Evolutionary conservation across 2,113 vertebrate species (phyloP).

Genomic region (Helogale parvula): DNA sequence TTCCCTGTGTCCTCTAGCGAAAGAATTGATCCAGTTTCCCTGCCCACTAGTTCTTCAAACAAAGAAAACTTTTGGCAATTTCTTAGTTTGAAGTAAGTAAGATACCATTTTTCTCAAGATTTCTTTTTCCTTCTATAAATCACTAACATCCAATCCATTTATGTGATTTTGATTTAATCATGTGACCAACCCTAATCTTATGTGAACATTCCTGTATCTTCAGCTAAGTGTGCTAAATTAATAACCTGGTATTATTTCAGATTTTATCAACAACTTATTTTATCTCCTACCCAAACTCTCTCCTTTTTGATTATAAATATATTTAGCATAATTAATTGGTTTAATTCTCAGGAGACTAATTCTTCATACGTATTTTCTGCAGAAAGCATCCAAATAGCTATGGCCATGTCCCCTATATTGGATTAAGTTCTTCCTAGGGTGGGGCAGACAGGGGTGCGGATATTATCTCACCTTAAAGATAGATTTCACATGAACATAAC

Average conservation of each 20-base stretch:
- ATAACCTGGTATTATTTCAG: constrained; percentile 11
- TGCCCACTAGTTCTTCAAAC: not conserved
- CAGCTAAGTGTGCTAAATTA: not conserved
- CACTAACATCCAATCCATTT: not conserved
- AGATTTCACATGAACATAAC: constrained; percentile 77
- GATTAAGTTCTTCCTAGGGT: not conserved
- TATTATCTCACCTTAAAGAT: constrained; percentile 85
- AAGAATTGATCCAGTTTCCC: not conserved
- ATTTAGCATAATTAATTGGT: not conserved
- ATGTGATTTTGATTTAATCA: not conserved
- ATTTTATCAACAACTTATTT: not conserved
- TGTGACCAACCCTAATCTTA: not conserved
- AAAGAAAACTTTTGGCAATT: not conserved
- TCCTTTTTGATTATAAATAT: not conserved
- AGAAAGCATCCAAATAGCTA: not conserved
- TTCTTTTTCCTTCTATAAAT: not conserved
- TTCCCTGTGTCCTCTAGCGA: not conserved
- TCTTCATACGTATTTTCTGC: constrained; percentile 18
- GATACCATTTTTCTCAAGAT: not conserved
- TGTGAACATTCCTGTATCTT: not conserved
- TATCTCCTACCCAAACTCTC: not conserved
- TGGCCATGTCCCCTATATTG: not conserved
- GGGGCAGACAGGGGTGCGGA: not conserved
- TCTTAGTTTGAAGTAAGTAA: not conserved
- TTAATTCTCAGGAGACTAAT: constrained; percentile 19